A percentile compares a stretch with the other conserved stretches of the same genome.
Conservation (phyloP, 2,888 invertebrate species). For the Machimus rusticus region DNA sequence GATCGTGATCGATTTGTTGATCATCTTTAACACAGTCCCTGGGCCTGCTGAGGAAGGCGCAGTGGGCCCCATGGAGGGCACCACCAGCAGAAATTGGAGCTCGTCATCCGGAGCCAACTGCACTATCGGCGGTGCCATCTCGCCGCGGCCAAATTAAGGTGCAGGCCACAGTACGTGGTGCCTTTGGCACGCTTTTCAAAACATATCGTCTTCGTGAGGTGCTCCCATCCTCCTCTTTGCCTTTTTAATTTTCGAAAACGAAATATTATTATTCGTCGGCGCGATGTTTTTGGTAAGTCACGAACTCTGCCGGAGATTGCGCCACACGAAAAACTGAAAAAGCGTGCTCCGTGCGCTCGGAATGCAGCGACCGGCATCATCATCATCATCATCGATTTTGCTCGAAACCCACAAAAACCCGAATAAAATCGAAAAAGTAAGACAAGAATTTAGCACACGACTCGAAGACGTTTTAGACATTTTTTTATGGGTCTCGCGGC, state of each 20-base stretch:
- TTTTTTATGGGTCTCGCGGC: neutral
- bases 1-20: slow-evolving; percentile 43
- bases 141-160: neutral
- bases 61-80: neutral
- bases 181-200: slow-evolving; percentile 42
- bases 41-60: slow-evolving; percentile 11
- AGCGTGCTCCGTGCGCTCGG: slow-evolving; percentile 28
- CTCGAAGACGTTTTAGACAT: slow-evolving; percentile 7
- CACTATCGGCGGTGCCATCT: slow-evolving; percentile 12
- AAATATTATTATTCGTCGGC: slow-evolving; percentile 1
- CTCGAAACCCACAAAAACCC: slow-evolving; percentile 11
- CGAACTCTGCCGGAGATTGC: slow-evolving; percentile 26
- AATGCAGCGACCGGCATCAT: neutral
- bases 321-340: slow-evolving; percentile 25
- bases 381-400: slow-evolving; percentile 7
- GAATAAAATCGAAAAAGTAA: slow-evolving; percentile 22
- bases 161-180: slow-evolving; percentile 29
- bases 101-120: neutral
- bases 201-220: neutral
- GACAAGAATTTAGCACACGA: slow-evolving; percentile 35
- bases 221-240: neutral
- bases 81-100: slow-evolving; percentile 10
- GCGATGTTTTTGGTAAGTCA: slow-evolving; percentile 41
- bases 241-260: slow-evolving; percentile 6
- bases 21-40: neutral